phyloP scores from a whole-genome alignment of 2,888 invertebrate species.

The Synergus laeviventris region DNA sequence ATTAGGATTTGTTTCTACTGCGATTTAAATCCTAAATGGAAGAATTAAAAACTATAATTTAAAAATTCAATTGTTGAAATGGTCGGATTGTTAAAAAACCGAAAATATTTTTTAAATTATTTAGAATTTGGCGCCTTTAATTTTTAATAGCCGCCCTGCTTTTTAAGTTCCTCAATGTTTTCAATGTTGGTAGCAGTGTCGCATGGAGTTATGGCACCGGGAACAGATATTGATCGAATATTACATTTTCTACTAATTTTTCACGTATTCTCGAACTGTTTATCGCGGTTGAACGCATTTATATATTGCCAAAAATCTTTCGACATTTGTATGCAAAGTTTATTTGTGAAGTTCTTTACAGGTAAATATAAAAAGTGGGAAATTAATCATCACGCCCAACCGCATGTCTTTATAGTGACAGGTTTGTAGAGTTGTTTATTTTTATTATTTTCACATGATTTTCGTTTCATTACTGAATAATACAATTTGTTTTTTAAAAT shows the following conservation, averaged over 20 bases:
- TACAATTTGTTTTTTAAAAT: not conserved
- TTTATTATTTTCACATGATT: not conserved
- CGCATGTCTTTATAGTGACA: conserved; percentile 29
- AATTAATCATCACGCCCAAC: conserved; percentile 3
- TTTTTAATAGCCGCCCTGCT: not conserved
- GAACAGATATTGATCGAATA: conserved; percentile 30
- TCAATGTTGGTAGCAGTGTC: not conserved
- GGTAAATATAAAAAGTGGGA: conserved; percentile 1
- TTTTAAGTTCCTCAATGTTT: not conserved
- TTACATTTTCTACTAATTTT: conserved; percentile 19
- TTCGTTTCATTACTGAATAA: not conserved
- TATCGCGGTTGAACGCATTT: not conserved
- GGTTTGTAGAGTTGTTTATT: conserved; percentile 29
- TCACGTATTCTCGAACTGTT: not conserved
- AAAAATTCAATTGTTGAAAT: too few relatives aligned
- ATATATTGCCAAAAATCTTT: conserved; percentile 1
- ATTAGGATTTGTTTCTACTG: too few relatives aligned
- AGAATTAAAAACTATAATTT: not conserved
- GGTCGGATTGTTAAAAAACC: too few relatives aligned
- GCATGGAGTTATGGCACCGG: conserved; percentile 23
- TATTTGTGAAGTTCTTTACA: conserved; percentile 6
- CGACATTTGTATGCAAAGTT: not conserved
- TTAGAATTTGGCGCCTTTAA: not conserved
- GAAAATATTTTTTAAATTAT: too few relatives aligned
- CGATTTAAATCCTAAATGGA: conserved; percentile 2